Evolutionary conservation across 2,113 vertebrate species (phyloP).

Genomic region (Myodes glareolus): DNA sequence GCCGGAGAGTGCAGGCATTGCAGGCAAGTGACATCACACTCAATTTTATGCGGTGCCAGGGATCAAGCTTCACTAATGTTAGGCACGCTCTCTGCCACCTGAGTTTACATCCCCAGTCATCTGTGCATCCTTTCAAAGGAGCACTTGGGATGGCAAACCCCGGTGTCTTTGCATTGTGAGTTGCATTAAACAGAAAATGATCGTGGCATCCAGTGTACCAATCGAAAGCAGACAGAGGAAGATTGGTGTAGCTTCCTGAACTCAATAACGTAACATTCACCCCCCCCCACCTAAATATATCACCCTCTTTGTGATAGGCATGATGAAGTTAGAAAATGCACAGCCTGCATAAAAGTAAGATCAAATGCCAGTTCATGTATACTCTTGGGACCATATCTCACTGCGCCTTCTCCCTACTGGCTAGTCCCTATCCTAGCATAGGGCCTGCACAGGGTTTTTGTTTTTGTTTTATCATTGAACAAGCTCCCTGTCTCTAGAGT

Average conservation of each 20-base stretch:
- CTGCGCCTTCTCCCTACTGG: fast-evolving
- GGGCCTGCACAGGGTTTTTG: not conserved
- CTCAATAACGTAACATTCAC: not conserved
- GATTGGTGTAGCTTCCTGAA: not conserved
- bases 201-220: not conserved
- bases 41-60: not conserved
- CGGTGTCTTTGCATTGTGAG: not conserved
- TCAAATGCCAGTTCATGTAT: not conserved
- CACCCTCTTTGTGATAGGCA: not conserved
- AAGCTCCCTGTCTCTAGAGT: not conserved
- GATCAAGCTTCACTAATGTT: not conserved
- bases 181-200: not conserved
- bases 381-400: not conserved
- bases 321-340: not conserved
- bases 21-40: not conserved
- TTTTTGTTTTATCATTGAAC: not conserved
- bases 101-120: not conserved
- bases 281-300: not conserved
- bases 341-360: not conserved
- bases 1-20: not conserved
- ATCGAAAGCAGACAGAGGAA: not conserved
- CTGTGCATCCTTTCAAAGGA: not conserved
- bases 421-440: not conserved
- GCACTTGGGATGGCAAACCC: not conserved
- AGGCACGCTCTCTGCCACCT: not conserved